Base-by-base conservation (phyloP, 2,888 invertebrate genomes). In the Gortyna flavago region DNA sequence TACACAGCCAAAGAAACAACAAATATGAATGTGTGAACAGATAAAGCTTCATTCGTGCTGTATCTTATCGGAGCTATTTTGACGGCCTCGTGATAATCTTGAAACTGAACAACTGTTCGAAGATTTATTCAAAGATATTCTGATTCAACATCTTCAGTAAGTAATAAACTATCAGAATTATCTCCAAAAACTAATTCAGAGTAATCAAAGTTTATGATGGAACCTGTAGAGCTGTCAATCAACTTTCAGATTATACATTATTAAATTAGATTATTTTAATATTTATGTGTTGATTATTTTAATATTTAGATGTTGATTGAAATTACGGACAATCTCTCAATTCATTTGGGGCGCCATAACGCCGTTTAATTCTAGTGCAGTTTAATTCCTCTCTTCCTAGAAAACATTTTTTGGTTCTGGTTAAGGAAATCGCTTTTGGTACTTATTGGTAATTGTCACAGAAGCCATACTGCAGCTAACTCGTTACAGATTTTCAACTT, bases 31-130 rank as follows among this genome's bases (percentile, higher is more conserved):
- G 72, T 78, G 44, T 71, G 61, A 69, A 61, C 38, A 51, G 83
- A 86, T 86, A 83, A 75, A 81, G 65, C 65, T 81, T 29, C 16
- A 44, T 72, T 81, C 70, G 72, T 77, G 48, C 69, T 73, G 59
- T 87, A 85, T 83, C 87, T 88, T 87, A 88, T 88, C 84, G 48
- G 44, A 41, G 51, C 65, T 73, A 77, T 78, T 85, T 76, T 51
- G 62, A 71, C 71, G 75, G 76, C 80, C 79, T 70, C 79, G 67
- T 74, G 88, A 82, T 86, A 84, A 87, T 83, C 87, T 88, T 81
- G 75, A 76, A 88, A 80, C 32, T 67, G 54, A 79, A 78, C 57
- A 77, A 71, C 77, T 35, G 66, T 77, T 77, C 44, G 16, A 65
- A 64, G 18, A 80, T 75, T 75, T 65, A 80, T 65, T 41, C 11